A percentile compares a stretch with the other conserved stretches of the same genome.
Conservation (phyloP, 64 coral and sea anemone genomes). For the Stichodactyla mertensii region DNA sequence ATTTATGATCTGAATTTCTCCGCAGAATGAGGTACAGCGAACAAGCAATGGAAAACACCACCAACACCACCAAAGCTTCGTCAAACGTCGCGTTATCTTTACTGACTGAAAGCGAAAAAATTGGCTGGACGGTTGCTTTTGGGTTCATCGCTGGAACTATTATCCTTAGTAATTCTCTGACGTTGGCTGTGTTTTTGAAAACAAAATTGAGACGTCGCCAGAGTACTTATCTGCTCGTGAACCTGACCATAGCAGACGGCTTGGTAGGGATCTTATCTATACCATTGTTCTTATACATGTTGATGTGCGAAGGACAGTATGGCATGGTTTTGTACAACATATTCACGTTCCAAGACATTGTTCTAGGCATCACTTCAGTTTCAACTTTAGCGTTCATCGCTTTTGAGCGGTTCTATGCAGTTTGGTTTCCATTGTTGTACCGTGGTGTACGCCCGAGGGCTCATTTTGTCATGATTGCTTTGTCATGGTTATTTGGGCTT, state of each 20-base stretch:
- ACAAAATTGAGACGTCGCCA: neutral
- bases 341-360: constrained; percentile 5
- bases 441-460: neutral
- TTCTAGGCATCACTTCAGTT: constrained; percentile 4
- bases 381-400: neutral
- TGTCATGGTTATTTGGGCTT: neutral
- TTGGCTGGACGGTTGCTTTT: neutral
- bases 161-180: constrained; percentile 1
- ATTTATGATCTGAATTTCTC: neutral
- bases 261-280: neutral
- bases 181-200: neutral
- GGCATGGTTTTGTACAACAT: neutral
- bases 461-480: constrained; percentile 4
- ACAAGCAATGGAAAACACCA: neutral
- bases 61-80: neutral
- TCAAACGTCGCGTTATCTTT: neutral
- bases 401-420: constrained; percentile 8
- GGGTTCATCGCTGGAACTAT: neutral
- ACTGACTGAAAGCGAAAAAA: neutral
- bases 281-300: constrained; percentile 11
- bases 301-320: neutral
- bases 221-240: neutral
- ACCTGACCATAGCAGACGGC: constrained; percentile 11
- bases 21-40: neutral
- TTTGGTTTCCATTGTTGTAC: neutral